Evolutionary conservation across 2,113 vertebrate species (phyloP).

Genomic region (Heterochromis multidens): DNA sequence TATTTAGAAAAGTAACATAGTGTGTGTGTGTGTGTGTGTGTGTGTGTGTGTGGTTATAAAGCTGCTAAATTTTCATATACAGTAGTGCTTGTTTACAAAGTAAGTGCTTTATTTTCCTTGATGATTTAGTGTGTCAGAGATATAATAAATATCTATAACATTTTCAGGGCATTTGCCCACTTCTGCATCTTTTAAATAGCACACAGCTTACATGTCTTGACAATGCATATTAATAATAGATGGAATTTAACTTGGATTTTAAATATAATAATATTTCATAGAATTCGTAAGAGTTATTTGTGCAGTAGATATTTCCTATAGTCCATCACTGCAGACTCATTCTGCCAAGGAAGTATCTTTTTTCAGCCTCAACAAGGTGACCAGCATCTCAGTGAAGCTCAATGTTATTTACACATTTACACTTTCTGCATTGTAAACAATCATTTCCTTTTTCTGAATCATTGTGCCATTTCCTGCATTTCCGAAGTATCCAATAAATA

Average conservation of each 20-base stretch:
- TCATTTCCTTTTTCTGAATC: too few species aligned
- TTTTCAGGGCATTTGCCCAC: neutral
- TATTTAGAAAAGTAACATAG: too few species aligned
- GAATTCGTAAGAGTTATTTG: neutral
- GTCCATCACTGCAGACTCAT: conserved; percentile 38
- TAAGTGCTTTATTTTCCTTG: neutral
- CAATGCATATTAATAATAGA: conserved; percentile 8
- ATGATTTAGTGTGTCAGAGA: conserved; percentile 18
- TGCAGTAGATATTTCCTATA: neutral
- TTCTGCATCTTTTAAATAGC: conserved; percentile 18
- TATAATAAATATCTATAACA: conserved; percentile 13
- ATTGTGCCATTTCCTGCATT: too few species aligned
- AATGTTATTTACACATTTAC: neutral
- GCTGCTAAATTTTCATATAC: too few species aligned
- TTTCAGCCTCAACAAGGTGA: neutral
- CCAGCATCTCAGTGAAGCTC: neutral
- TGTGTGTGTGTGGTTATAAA: too few species aligned
- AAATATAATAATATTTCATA: neutral
- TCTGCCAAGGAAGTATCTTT: conserved; percentile 1
- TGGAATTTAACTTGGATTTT: neutral
- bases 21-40: too few species aligned
- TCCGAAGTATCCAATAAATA: too few species aligned
- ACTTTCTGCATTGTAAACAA: too few species aligned
- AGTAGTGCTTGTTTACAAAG: neutral
- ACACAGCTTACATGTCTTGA: neutral